Percentiles rank a stretch among this genome's conserved stretches.
These are phyloP conservation scores for Sceloporus undulatus DNA, from an alignment of 2,113 vertebrate species.

Conservation along the genomic window DNA sequence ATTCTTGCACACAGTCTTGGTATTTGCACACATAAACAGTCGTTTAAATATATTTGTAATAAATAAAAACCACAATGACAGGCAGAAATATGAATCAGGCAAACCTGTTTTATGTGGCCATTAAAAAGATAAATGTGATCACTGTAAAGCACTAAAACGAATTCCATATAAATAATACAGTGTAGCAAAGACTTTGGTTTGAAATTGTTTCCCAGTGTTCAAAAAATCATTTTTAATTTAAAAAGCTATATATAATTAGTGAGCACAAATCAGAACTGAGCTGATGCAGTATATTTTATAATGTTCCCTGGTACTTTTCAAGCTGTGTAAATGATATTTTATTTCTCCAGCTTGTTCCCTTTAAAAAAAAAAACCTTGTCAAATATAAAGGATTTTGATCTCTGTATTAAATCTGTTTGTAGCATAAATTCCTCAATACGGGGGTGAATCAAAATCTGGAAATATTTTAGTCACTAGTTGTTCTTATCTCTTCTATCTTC, in stretches of 20 bases:
- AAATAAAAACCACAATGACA: background rate
- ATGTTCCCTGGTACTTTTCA: conserved; percentile 19
- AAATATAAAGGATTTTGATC: conserved; percentile 51
- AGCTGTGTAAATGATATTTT: background rate
- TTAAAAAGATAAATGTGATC: conserved; percentile 7
- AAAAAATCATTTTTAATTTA: conserved; percentile 27
- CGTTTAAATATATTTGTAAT: background rate
- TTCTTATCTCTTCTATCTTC: conserved; percentile 33
- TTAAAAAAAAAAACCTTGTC: conserved; percentile 21
- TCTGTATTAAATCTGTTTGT: conserved; percentile 44
- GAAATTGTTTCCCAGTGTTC: background rate
- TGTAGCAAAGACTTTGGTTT: background rate
- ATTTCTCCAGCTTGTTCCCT: conserved; percentile 28
- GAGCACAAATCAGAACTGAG: conserved; percentile 7
- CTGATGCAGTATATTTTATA: conserved; percentile 19
- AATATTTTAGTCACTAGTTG: conserved; percentile 31
- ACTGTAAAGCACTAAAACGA: background rate
- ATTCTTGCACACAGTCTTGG: background rate
- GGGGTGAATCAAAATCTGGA: conserved; percentile 44
- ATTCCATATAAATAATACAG: background rate
- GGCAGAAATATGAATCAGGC: background rate
- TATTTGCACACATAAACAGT: background rate
- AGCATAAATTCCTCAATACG: conserved; percentile 18
- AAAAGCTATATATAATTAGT: conserved; percentile 13
- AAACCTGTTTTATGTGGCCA: background rate